Conservation (phyloP, 53 echinoderm and acorn worm genomes). For the Hippasteria phrygiana region DNA sequence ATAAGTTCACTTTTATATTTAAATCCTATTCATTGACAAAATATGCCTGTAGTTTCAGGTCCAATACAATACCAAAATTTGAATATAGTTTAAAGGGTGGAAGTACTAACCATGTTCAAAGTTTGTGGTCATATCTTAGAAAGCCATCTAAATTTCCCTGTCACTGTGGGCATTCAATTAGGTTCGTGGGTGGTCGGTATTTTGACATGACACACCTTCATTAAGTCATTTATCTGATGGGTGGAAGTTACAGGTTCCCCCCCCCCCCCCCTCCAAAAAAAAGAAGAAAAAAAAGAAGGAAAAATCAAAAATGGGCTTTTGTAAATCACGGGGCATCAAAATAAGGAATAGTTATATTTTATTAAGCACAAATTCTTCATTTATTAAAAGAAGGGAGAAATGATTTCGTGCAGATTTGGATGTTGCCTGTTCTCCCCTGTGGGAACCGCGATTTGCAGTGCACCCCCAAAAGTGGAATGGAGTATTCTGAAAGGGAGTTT, state of each 20-base stretch:
- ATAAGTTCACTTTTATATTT: no score
- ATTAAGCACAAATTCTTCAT: background rate
- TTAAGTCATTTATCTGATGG: constrained; percentile 31
- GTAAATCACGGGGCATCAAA: no score
- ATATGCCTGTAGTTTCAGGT: no score
- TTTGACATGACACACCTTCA: constrained; percentile 26
- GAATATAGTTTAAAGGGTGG: no score
- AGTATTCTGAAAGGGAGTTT: constrained; percentile 23
- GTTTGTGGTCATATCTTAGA: background rate
- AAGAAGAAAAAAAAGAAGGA: no score
- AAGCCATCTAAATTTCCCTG: background rate
- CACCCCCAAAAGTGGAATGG: constrained; percentile 36
- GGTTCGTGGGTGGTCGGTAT: constrained; percentile 51
- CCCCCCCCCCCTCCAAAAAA: no score
- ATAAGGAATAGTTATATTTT: no score
- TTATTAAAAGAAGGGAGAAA: background rate
- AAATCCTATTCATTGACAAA: no score
- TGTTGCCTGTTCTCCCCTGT: constrained; percentile 15
- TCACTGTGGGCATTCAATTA: background rate
- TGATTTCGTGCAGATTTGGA: background rate
- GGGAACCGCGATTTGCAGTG: constrained; percentile 5
- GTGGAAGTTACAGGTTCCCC: no score
- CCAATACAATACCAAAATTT: no score
- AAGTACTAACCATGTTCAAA: no score
- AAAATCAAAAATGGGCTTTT: no score